These are phyloP conservation scores for Macroramphosus scolopax DNA, from an alignment of 2,797 vertebrate species.

Conservation along the genomic window DNA sequence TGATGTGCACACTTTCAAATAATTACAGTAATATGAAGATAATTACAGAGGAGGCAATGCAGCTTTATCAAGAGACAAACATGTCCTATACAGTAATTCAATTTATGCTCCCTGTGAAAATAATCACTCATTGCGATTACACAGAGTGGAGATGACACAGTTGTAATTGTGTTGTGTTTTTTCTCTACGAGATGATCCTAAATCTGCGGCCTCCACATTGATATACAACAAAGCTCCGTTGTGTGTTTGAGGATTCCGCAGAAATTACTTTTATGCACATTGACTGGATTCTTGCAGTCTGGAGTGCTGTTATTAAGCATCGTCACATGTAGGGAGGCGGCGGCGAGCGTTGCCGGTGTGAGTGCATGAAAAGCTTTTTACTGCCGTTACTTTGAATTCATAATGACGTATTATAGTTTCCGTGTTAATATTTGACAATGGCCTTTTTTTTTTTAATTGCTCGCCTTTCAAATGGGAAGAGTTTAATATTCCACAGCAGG, in stretches of 20 bases:
- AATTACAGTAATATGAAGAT: constrained; percentile 80
- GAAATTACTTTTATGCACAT: constrained; percentile 54
- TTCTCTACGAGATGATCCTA: too few relatives aligned
- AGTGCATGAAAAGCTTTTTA: constrained; percentile 55
- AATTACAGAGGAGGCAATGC: constrained; percentile 70
- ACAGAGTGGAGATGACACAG: constrained; percentile 62
- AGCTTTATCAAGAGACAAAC: constrained; percentile 70
- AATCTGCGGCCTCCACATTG: constrained; percentile 42
- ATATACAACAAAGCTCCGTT: constrained; percentile 23
- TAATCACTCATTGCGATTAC: constrained; percentile 72
- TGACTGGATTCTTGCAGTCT: constrained; percentile 53
- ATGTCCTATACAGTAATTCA: constrained; percentile 71
- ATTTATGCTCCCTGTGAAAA: constrained; percentile 75
- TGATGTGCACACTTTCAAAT: constrained; percentile 76
- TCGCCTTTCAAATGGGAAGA: constrained; percentile 34
- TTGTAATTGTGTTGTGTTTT: constrained; percentile 60
- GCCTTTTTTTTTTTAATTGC: constrained; percentile 51
- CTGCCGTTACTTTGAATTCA: constrained; percentile 30
- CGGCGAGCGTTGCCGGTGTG: constrained; percentile 39
- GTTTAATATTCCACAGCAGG: constrained; percentile 30
- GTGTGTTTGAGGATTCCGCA: constrained; percentile 53
- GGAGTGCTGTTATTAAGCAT: constrained; percentile 37
- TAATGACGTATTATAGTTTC: too few relatives aligned
- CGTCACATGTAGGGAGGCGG: constrained; percentile 35
- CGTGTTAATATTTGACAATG: constrained; percentile 60